Evolutionary conservation across 1,140 invertebrate genomes (phyloP), one percentile per base, ranked within the genome.

Genomic region (Heliothis virescens): DNA sequence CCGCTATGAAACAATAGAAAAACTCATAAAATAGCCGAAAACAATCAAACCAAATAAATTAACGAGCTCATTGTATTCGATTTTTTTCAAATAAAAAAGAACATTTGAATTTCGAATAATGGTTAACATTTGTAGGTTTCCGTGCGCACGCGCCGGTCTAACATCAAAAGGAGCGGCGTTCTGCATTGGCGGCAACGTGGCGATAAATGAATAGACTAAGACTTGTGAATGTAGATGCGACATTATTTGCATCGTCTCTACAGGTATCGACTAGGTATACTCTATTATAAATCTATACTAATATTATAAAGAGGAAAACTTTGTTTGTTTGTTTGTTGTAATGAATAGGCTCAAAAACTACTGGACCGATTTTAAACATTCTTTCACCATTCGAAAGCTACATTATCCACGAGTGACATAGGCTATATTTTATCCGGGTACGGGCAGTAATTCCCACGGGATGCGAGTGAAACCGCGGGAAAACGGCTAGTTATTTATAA

Each of bases 131-230:
- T 79, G 72, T 86, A 85, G 84, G 80, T 86, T 85, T 86, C 82
- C 82, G 85, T 87, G 89, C 89, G 91, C 91, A 92, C 91, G 91
- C 89, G 91, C 85, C 88, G 86, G 34, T 18, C 65, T 18, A 41
- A 87, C 84, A 83, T 91, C 89, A 92, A 90, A 91, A 69, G 85
- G 52, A 82, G 77, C 86, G 86, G 82, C 86, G 71, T 75, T 81
- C 76, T 78, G 80, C 80, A 41, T 13, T 76, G 72, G 67, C 77
- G 82, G 65, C 79, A 67, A 73, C 21, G 53, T 60, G 76, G 80
- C 80, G 82, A 60, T 60, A 78, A 79, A 50, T 26, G 52, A 71
- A 87, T 78, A 85, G 83, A 86, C 12, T 83, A 81, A n/a, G 50
- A 57, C n/a, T 18, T 34, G 21, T 41, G 26, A 29, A 16, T 4